Percentiles rank a stretch among this genome's conserved stretches.
These are phyloP conservation scores for Deladenus siricidicola DNA, from an alignment of 2,888 invertebrate species.

Conservation along the genomic window DNA sequence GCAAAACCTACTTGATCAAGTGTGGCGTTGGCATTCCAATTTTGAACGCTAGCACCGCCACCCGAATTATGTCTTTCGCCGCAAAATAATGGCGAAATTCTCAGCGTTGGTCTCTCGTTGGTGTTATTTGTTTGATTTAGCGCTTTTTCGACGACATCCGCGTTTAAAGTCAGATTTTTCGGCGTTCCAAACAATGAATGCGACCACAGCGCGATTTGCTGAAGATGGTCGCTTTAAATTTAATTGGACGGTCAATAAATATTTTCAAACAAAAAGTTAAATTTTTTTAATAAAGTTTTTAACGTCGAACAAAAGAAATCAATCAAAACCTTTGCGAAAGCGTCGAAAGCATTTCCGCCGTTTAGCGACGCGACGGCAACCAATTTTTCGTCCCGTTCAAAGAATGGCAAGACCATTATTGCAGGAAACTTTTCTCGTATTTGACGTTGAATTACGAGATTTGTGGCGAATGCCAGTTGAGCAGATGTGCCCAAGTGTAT, in stretches of 20 bases:
- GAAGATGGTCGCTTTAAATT: background rate
- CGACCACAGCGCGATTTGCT: slow-evolving; percentile 12
- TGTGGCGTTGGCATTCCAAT: background rate
- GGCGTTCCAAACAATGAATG: background rate
- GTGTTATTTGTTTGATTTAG: background rate
- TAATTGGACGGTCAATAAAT: too few relatives aligned
- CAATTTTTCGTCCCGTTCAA: slow-evolving; percentile 5
- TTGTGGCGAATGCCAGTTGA: slow-evolving; percentile 17
- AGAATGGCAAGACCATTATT: slow-evolving; percentile 9
- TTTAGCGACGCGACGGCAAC: slow-evolving; percentile 25
- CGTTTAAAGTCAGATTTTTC: background rate
- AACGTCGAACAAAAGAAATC: too few relatives aligned
- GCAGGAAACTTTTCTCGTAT: background rate
- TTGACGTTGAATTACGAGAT: background rate
- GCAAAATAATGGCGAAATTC: background rate
- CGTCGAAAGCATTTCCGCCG: slow-evolving; percentile 21
- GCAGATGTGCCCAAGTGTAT: slow-evolving; percentile 23
- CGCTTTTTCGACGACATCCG: background rate
- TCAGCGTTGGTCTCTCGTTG: background rate
- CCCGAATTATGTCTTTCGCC: background rate
- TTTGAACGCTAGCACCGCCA: background rate
- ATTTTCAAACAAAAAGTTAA: too few relatives aligned
- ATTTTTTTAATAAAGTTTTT: too few relatives aligned
- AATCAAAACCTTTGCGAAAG: slow-evolving; percentile 8
- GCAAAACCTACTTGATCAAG: background rate